phyloP scores from a whole-genome alignment of 2,113 vertebrate species.

The Nymphicus hollandicus region DNA sequence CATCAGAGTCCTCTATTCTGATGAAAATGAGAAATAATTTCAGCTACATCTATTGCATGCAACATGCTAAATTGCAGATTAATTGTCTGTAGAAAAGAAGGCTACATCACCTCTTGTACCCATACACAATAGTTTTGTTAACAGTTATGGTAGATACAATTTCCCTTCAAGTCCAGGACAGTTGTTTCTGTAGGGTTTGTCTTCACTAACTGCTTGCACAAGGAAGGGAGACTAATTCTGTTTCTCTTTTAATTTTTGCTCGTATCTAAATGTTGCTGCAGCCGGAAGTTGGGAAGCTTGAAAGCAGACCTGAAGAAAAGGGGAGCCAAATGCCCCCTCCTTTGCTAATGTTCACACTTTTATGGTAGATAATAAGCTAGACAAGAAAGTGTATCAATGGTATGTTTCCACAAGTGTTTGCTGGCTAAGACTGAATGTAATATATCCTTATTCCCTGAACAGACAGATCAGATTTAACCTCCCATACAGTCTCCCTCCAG shows the following conservation, averaged over 20 bases:
- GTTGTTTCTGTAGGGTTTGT: background rate
- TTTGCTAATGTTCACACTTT: background rate
- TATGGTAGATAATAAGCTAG: background rate
- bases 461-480: background rate
- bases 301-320: background rate
- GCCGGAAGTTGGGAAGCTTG: background rate
- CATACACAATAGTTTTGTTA: background rate
- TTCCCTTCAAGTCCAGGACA: background rate
- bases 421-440: background rate
- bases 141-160: background rate
- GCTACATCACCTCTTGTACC: background rate
- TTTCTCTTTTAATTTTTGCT: background rate
- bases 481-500: background rate
- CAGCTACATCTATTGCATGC: background rate
- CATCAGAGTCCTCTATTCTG: background rate
- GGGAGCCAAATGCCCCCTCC: background rate
- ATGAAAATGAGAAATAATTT: background rate
- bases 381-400: background rate
- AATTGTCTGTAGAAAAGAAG: background rate
- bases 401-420: background rate
- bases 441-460: background rate
- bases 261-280: background rate
- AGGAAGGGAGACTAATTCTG: background rate
- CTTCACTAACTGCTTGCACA: background rate
- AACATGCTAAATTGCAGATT: background rate